Evolutionary conservation across 1,140 invertebrate species (phyloP).

Genomic region (Camponotus pennsylvanicus): DNA sequence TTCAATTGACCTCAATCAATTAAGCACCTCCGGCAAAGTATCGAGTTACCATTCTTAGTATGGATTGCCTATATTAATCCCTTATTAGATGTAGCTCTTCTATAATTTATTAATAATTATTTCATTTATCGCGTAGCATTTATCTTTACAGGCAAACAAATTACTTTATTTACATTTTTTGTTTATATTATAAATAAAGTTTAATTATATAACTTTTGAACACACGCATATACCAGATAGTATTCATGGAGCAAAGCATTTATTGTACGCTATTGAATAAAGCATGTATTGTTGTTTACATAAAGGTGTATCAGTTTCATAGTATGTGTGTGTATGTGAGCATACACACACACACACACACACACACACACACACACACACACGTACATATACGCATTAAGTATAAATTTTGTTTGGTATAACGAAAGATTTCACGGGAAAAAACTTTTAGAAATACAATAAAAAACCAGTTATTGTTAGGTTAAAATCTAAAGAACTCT

Average conservation of each 20-base stretch:
- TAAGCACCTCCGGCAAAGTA: constrained; percentile 35
- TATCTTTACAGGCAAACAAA: too few species aligned
- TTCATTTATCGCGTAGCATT: background rate
- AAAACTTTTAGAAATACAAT: background rate
- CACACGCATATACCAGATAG: background rate
- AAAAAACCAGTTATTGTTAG: background rate
- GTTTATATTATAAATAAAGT: constrained; percentile 19
- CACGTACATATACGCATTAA: too few species aligned
- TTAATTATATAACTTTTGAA: constrained; percentile 48
- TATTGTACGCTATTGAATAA: background rate
- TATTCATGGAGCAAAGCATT: constrained; percentile 33
- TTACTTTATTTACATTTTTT: constrained; percentile 1
- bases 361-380: too few species aligned
- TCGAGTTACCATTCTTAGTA: constrained; percentile 52
- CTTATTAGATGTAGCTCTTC: constrained; percentile 25
- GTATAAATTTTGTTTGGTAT: background rate
- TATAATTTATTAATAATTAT: constrained; percentile 40
- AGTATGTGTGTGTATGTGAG: background rate
- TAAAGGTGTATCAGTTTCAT: constrained; percentile 12
- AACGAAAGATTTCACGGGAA: background rate
- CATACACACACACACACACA: too few species aligned
- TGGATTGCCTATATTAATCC: background rate
- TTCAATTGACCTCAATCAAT: constrained; percentile 57
- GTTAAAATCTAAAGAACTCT: too few species aligned
- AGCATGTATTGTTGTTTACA: constrained; percentile 29